Evolutionary conservation across 2,797 vertebrate genomes (phyloP).

Genomic region (Propithecus perrieri): DNA sequence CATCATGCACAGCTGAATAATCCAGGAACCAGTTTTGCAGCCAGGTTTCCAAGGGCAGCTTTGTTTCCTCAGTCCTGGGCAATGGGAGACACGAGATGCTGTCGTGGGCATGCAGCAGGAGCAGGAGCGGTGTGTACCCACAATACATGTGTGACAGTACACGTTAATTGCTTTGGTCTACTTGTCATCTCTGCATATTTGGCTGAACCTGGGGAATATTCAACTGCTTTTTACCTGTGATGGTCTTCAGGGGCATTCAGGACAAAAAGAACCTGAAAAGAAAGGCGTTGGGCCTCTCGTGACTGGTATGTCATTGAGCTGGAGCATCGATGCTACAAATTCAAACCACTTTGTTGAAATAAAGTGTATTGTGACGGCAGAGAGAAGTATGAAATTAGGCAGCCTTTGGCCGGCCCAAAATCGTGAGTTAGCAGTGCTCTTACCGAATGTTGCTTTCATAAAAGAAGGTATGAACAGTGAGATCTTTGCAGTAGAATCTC

Average conservation of each 20-base stretch:
- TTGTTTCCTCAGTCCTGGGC: neutral
- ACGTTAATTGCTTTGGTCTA: neutral
- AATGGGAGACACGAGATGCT: neutral
- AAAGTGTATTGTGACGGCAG: neutral
- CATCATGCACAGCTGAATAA: fast-evolving
- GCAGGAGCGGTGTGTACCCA: fast-evolving
- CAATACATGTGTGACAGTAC: neutral
- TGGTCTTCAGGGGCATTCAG: neutral
- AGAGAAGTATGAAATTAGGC: neutral
- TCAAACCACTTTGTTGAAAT: neutral
- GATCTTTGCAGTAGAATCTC: neutral
- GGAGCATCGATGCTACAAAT: fast-evolving
- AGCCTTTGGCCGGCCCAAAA: too few relatives aligned
- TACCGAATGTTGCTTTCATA: neutral
- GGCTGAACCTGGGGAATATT: too few relatives aligned
- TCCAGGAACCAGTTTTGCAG: neutral
- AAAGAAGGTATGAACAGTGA: neutral
- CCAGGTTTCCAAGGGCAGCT: neutral
- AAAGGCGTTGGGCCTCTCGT: neutral
- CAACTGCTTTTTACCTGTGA: fast-evolving
- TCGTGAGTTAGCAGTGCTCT: neutral
- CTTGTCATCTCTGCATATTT: neutral
- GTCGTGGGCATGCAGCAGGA: fast-evolving
- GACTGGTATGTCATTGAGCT: neutral
- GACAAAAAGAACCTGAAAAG: neutral